phyloP scores from a whole-genome alignment of 2,113 vertebrate species.

The Ifrita kowaldi region DNA sequence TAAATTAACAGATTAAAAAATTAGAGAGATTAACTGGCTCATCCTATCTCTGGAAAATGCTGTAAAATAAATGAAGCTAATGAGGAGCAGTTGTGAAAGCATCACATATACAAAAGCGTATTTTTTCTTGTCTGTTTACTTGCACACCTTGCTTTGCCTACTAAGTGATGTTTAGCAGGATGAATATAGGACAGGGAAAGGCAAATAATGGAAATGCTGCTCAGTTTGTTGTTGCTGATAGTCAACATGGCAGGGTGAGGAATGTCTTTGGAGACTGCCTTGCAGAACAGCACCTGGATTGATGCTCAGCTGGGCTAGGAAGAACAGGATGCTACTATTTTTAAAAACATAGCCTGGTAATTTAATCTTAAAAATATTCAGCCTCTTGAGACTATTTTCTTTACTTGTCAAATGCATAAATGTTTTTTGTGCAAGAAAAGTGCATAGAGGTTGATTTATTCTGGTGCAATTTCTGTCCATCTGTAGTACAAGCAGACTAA shows the following conservation, averaged over 20 bases:
- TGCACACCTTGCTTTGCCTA: neutral
- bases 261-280: neutral
- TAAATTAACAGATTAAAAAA: neutral
- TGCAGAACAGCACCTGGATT: neutral
- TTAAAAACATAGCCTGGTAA: neutral
- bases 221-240: neutral
- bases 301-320: neutral
- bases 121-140: neutral
- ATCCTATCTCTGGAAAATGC: neutral
- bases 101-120: neutral
- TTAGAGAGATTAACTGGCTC: neutral
- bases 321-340: neutral
- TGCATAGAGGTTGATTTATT: neutral
- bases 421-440: neutral
- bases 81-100: neutral
- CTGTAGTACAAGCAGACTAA: neutral
- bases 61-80: neutral
- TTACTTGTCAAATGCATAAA: neutral
- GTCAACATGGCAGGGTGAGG: neutral
- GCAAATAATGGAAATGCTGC: neutral
- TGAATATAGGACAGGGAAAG: neutral
- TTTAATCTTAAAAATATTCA: neutral
- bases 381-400: neutral
- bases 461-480: neutral
- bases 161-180: neutral